Conservation (phyloP, 2,888 invertebrate species). For the Cenopis cana region DNA sequence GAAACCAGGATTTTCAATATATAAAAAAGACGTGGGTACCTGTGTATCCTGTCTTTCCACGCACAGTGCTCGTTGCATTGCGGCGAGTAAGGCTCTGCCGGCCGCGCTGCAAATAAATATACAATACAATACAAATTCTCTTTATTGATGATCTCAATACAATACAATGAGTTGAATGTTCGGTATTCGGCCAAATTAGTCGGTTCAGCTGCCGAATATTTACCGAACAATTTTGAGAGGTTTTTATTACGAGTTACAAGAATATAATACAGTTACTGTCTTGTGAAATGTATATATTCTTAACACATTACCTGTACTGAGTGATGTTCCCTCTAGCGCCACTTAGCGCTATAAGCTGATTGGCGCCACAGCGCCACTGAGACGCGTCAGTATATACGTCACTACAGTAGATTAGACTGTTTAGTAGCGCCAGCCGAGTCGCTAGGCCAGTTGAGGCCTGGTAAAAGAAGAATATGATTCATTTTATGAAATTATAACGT, state of each 20-base stretch:
- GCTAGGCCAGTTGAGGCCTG: slow-evolving; percentile 71
- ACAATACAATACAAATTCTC: no score
- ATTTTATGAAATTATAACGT: no score
- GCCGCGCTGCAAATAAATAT: slow-evolving; percentile 48
- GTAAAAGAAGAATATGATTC: background rate
- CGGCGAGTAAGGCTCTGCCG: slow-evolving; percentile 52
- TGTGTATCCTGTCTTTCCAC: slow-evolving; percentile 63
- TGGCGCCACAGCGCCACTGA: slow-evolving; percentile 71
- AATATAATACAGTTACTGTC: no score
- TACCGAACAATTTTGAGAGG: no score
- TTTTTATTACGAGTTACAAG: no score
- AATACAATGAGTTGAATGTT: no score
- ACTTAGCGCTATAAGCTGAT: slow-evolving; percentile 59
- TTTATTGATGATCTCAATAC: no score
- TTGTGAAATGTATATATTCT: no score
- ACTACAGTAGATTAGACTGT: slow-evolving; percentile 56
- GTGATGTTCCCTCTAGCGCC: slow-evolving; percentile 54
- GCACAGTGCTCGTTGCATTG: slow-evolving; percentile 63
- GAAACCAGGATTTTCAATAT: no score
- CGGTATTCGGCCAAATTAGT: no score
- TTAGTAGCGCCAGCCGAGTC: slow-evolving; percentile 66
- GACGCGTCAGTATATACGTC: slow-evolving; percentile 56
- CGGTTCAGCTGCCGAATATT: no score
- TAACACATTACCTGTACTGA: slow-evolving; percentile 55
- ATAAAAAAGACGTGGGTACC: no score